phyloP scores from a whole-genome alignment of 2,888 invertebrate species.

The Aproaerema taeniolella region DNA sequence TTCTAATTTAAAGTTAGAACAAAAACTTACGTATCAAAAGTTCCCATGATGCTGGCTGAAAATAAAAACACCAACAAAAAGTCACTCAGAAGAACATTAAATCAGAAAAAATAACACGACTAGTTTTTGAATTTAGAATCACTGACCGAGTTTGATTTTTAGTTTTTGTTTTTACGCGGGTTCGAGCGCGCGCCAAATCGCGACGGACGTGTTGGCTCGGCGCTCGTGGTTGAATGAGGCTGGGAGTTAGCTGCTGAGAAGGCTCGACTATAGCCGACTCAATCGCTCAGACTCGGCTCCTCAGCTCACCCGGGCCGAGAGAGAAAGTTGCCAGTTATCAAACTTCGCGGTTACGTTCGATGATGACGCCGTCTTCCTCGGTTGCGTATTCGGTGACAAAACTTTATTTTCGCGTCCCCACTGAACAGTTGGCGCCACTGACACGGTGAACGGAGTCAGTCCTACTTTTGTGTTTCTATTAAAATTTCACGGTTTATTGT shows the following conservation, averaged over 20 bases:
- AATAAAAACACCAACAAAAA: slow-evolving; percentile 39
- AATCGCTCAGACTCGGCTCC: neutral
- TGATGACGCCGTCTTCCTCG: slow-evolving; percentile 68
- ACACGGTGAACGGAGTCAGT: slow-evolving; percentile 58
- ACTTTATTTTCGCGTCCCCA: slow-evolving; percentile 55
- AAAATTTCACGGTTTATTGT: neutral
- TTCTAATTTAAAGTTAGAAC: slow-evolving; percentile 9
- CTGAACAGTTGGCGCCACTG: slow-evolving; percentile 56
- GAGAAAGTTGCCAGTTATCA: slow-evolving; percentile 74
- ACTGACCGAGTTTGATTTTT: slow-evolving; percentile 11
- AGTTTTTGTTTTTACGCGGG: slow-evolving; percentile 23
- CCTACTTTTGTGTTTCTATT: slow-evolving; percentile 41
- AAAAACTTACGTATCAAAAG: slow-evolving; percentile 51
- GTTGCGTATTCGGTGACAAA: slow-evolving; percentile 73
- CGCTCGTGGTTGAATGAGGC: slow-evolving; percentile 40
- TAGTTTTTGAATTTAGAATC: slow-evolving; percentile 23
- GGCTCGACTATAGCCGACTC: too few species aligned
- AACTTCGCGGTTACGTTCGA: slow-evolving; percentile 69
- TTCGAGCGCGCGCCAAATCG: slow-evolving; percentile 42
- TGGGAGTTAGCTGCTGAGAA: too few species aligned
- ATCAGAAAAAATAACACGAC: slow-evolving; percentile 35
- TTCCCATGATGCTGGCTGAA: slow-evolving; percentile 53
- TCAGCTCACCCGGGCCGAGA: slow-evolving; percentile 32
- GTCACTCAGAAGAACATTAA: slow-evolving; percentile 49
- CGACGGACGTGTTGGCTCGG: slow-evolving; percentile 54